phyloP scores from a whole-genome alignment of 1,140 invertebrate species.

The Pseudomyrmex concolor region DNA sequence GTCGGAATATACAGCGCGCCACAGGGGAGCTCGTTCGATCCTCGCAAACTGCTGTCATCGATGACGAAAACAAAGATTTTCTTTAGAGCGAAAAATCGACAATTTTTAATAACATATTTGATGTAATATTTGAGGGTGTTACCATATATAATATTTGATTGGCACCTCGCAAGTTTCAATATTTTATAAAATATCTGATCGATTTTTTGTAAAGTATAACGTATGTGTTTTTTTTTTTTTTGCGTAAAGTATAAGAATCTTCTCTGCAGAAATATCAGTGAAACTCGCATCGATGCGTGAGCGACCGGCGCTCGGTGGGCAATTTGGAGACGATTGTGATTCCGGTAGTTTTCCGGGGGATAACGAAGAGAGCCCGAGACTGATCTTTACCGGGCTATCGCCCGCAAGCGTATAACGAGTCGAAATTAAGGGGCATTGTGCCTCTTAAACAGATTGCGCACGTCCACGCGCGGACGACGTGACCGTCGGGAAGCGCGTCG shows the following conservation, averaged over 20 bases:
- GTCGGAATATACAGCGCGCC: too few species aligned
- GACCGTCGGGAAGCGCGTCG: constrained; percentile 65
- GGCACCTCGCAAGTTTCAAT: too few species aligned
- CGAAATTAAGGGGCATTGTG: constrained; percentile 79
- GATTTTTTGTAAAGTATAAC: too few species aligned
- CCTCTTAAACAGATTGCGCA: constrained; percentile 76
- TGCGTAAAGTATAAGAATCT: neutral
- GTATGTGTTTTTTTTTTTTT: too few species aligned
- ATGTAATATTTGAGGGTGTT: too few species aligned
- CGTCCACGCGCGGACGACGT: constrained; percentile 66
- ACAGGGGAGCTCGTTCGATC: too few species aligned
- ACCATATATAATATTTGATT: too few species aligned
- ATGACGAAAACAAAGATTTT: neutral
- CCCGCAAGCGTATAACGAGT: constrained; percentile 68
- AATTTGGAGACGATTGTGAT: constrained; percentile 49
- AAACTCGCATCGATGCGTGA: neutral
- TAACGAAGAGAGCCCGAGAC: constrained; percentile 56
- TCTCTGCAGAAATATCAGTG: neutral
- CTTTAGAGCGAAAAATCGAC: too few species aligned
- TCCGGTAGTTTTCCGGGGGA: constrained; percentile 14
- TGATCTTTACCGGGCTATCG: constrained; percentile 45
- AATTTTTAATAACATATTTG: too few species aligned
- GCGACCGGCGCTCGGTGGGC: constrained; percentile 1
- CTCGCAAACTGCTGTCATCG: neutral
- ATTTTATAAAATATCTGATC: too few species aligned